Percentiles rank a stretch among this genome's conserved stretches.
These are phyloP conservation scores for Leptinotarsa undecemlineata DNA, from an alignment of 1,140 invertebrate genomes.

Conservation along the genomic window DNA sequence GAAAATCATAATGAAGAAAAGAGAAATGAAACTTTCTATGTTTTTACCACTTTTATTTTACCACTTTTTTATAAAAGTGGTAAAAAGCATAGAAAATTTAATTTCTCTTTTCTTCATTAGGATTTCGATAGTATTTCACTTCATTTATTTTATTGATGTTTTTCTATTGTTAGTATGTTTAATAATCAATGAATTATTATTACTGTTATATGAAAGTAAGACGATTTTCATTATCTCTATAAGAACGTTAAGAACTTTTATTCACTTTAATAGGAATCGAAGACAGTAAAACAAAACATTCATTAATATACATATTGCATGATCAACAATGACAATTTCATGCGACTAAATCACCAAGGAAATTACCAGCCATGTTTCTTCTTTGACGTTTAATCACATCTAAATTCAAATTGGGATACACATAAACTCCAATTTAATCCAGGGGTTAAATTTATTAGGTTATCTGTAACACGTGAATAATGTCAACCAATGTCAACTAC, in stretches of 20 bases:
- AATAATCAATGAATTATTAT: too few relatives aligned
- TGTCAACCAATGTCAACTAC: not conserved
- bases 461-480: slow-evolving; percentile 9
- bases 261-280: slow-evolving; percentile 15
- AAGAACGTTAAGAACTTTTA: not conserved
- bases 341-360: slow-evolving; percentile 33
- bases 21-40: too few relatives aligned
- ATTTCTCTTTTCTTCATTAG: too few relatives aligned
- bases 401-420: slow-evolving; percentile 22
- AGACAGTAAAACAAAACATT: slow-evolving; percentile 34
- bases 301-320: slow-evolving; percentile 46
- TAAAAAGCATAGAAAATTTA: too few relatives aligned
- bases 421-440: slow-evolving; percentile 13
- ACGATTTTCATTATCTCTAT: too few relatives aligned
- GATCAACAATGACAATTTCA: slow-evolving; percentile 39
- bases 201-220: too few relatives aligned
- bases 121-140: too few relatives aligned
- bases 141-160: too few relatives aligned
- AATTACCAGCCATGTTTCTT: slow-evolving; percentile 36
- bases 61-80: too few relatives aligned
- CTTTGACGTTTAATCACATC: slow-evolving; percentile 34
- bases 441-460: not conserved
- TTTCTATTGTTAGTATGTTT: too few relatives aligned
- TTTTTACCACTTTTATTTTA: too few relatives aligned
- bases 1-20: too few relatives aligned